Percentiles rank a stretch among this genome's conserved stretches.
These are phyloP conservation scores for Phthorimaea operculella DNA, from an alignment of 1,140 invertebrate species.

Conservation along the genomic window DNA sequence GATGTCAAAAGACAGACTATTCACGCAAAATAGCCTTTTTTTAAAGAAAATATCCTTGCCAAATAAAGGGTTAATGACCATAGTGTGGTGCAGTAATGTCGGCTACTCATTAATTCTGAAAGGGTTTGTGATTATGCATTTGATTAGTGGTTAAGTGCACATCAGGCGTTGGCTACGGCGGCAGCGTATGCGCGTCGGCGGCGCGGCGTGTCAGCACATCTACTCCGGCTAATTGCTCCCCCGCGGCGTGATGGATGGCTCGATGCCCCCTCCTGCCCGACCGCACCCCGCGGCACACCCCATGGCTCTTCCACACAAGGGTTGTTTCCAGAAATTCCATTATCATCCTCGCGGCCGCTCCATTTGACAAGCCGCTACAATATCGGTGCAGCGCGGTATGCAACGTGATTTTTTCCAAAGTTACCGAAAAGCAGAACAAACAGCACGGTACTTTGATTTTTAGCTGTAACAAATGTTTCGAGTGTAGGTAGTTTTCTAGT, in stretches of 20 bases:
- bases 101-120: not conserved
- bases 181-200: constrained; percentile 34
- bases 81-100: too few species aligned
- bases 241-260: constrained; percentile 64
- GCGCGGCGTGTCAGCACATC: constrained; percentile 55
- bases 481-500: not conserved
- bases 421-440: constrained; percentile 33
- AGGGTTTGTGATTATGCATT: constrained; percentile 10
- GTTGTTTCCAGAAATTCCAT: constrained; percentile 66
- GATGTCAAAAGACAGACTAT: too few species aligned
- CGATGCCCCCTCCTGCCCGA: constrained; percentile 18
- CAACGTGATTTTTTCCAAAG: constrained; percentile 15
- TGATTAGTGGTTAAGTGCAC: constrained; percentile 7
- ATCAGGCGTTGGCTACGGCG: constrained; percentile 36
- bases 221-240: constrained; percentile 61
- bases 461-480: not conserved
- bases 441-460: not conserved
- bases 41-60: too few species aligned
- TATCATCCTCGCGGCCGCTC: constrained; percentile 40
- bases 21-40: too few species aligned
- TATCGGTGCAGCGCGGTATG: constrained; percentile 8
- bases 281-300: constrained; percentile 37
- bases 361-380: constrained; percentile 45
- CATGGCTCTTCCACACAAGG: constrained; percentile 39
- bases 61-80: too few species aligned